Base-by-base conservation (phyloP, 35 echinoderm and acorn worm species). In the Ptychodera flava region DNA sequence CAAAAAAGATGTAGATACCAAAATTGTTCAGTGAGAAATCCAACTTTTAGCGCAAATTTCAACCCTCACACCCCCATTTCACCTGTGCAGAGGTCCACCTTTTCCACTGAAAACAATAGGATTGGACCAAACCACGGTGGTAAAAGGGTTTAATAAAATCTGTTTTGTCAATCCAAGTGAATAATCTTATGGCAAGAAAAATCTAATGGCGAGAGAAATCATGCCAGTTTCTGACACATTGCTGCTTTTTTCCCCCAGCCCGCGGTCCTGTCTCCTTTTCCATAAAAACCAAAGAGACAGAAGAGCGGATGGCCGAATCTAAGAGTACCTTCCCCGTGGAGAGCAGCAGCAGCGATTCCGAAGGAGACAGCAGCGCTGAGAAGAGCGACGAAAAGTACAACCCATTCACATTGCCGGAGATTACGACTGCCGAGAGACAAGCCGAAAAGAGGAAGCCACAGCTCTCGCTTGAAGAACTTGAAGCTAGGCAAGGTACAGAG, bases 241-340 rank as follows among this genome's bases (percentile, higher is more conserved):
- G n/a, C n/a, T n/a, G n/a, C n/a, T n/a, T n/a, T n/a, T n/a, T n/a
- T n/a, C n/a, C n/a, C 22, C 6, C 45, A 64, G 45, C 45, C 22
- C 45, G 45, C 22, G 96, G 85, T 36, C 90, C 96, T 82, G 93
- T 99, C 77, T 90, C 90, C 77, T 99, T 99, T 45, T 93, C 96
- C 80, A 99, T 99, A 38, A 99, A 99, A 88, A 31, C 90, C 31
- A 94, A 93, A 88, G 88, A 82, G 2, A 33, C 80, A 31, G 89
- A 92, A 35, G 92, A 99, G 76, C 86, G 90, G 35, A 75, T 87
- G 29, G 52, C 83, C 37, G 91, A 92, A 28, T 88, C 89, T 31
- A 84, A 86, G 53, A 99, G 96, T 83, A 93, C 96, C 80, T 88
- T 99, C 1, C 96, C 96, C 0, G 32, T 90, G 16, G 93, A 97